Base-by-base conservation (phyloP, 2,888 invertebrate species). In the Siphlonurus alternatus region DNA sequence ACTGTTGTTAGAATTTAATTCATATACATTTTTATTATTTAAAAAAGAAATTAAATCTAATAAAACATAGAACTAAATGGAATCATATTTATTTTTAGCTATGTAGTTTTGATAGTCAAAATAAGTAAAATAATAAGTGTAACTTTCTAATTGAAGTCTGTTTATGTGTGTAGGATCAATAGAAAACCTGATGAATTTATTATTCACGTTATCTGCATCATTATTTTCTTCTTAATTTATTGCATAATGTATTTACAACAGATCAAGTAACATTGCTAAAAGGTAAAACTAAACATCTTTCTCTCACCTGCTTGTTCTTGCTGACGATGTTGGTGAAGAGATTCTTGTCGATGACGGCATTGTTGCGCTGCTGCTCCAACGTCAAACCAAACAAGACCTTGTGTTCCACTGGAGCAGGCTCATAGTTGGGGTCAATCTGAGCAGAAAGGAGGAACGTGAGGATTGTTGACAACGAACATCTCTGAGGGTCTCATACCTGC, bases 281-380 rank as follows among this genome's bases (percentile, higher is more conserved):
- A 23, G n/a, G n/a, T n/a, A n/a, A n/a, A n/a, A n/a, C n/a, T n/a
- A n/a, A n/a, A n/a, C n/a, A n/a, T n/a, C n/a, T n/a, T n/a, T n/a
- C n/a, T n/a, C 25, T 10, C 5, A 61, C 23, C 22, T 25, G 7
- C n/a, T 25, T 61, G 23, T 25, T 61, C n/a, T 23, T 61, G 25
- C 61, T 61, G 0, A 94, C 94, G 61, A 96, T 74, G 74, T 95
- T 94, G 2, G 79, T 75, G 73, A 98, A 95, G 0, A 93, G 76
- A 0, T 82, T 80, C 1, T 82, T 76, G 67, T 89, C 84, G 68
- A 99, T 93, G 53, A 83, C 77, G 0, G 88, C 92, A 75, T 95
- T 88, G 75, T 99, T 99, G 53, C 96, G 81, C 72, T 84, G 87
- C 75, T 95, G 95, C 71, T 92, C 89, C 73, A 95, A 74, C 2